Evolutionary conservation across 2,888 invertebrate species (phyloP).

Genomic region (Ellobium chinense): DNA sequence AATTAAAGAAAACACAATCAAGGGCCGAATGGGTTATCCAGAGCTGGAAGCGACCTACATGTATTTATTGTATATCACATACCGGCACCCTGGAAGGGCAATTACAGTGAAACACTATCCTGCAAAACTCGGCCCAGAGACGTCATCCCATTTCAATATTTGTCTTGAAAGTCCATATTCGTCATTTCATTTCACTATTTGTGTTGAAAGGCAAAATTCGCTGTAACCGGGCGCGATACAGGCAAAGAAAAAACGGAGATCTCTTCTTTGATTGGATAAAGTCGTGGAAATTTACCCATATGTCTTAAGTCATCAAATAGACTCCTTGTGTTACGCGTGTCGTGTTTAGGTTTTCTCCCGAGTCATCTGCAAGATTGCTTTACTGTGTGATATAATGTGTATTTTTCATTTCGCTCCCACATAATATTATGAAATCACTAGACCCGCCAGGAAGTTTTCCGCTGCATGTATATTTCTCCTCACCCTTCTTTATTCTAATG

Average conservation of each 20-base stretch:
- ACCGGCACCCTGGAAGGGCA: no score
- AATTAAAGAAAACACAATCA: background rate
- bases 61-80: no score
- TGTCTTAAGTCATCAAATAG: background rate
- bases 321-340: background rate
- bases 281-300: background rate
- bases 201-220: background rate
- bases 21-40: background rate
- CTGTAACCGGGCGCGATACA: no score
- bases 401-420: background rate
- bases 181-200: slow-evolving; percentile 3
- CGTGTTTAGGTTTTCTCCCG: background rate
- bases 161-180: background rate
- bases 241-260: background rate
- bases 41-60: no score
- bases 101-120: no score
- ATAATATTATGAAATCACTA: background rate
- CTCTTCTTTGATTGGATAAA: background rate
- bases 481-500: background rate
- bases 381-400: background rate
- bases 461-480: background rate
- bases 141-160: background rate
- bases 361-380: background rate
- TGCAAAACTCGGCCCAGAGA: no score
- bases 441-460: background rate